These are phyloP conservation scores for Drosophila elegans DNA, from an alignment of 1,140 invertebrate genomes.

Conservation along the genomic window DNA sequence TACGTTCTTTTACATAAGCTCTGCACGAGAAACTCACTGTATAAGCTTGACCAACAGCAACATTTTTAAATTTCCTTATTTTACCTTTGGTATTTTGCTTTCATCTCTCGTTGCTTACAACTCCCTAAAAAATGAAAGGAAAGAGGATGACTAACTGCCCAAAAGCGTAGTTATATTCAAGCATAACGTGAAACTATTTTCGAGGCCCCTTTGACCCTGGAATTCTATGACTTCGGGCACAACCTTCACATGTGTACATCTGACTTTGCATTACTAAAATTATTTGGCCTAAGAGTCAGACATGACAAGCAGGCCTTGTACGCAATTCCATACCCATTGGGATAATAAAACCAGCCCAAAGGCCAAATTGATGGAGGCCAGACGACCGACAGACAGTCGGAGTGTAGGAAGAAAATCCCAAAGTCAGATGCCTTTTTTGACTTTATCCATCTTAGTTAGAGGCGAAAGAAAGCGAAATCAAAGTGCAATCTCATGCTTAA, in stretches of 20 bases:
- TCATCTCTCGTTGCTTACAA: conserved; percentile 8
- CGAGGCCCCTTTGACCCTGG: conserved; percentile 23
- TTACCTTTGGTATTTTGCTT: conserved; percentile 32
- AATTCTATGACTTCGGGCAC: conserved; percentile 23
- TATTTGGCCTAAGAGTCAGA: conserved; percentile 26
- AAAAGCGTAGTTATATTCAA: conserved; percentile 38
- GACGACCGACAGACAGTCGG: conserved; percentile 28
- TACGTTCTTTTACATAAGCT: conserved; percentile 25
- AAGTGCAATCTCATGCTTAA: conserved; percentile 42
- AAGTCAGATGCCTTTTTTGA: conserved; percentile 29
- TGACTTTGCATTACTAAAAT: conserved; percentile 39
- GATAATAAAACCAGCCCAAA: conserved; percentile 35
- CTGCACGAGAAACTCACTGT: conserved; percentile 23
- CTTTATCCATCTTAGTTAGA: conserved; percentile 11
- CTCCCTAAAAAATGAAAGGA: background rate
- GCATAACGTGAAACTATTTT: conserved; percentile 24
- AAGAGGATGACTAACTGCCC: conserved; percentile 6
- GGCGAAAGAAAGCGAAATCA: conserved; percentile 14
- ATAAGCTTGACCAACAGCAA: conserved; percentile 16
- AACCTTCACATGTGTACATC: conserved; percentile 30
- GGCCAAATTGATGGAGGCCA: conserved; percentile 35
- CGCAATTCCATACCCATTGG: conserved; percentile 43
- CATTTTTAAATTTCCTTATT: conserved; percentile 11
- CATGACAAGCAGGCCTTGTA: conserved; percentile 26
- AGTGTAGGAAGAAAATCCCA: conserved; percentile 7